Evolutionary conservation across 1,140 invertebrate species (phyloP).

Genomic region (Apis florea): DNA sequence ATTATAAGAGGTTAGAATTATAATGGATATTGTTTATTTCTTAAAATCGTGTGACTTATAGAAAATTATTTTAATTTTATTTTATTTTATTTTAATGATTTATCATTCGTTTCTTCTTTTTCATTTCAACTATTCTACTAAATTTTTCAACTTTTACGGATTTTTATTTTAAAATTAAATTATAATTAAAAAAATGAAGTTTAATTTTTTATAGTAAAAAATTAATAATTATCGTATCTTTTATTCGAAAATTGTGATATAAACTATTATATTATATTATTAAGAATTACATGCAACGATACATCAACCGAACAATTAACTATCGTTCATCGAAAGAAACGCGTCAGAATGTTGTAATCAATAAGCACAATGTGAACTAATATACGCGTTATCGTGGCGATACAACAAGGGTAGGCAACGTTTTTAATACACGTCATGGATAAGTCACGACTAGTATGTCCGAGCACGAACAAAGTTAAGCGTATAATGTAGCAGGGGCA

Average conservation of each 20-base stretch:
- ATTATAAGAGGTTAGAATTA: too few species aligned
- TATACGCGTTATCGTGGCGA: slow-evolving; percentile 19
- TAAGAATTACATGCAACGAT: background rate
- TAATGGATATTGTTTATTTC: too few species aligned
- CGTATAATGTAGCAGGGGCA: slow-evolving; percentile 37
- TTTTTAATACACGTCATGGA: slow-evolving; percentile 21
- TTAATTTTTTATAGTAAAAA: too few species aligned
- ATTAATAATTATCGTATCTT: background rate
- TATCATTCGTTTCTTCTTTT: too few species aligned
- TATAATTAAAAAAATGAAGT: too few species aligned
- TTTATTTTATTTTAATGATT: too few species aligned
- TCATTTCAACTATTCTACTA: too few species aligned
- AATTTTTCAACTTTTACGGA: too few species aligned
- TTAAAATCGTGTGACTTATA: too few species aligned
- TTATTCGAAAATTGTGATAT: background rate
- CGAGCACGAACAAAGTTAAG: slow-evolving; percentile 42
- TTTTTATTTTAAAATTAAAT: too few species aligned
- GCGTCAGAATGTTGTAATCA: background rate
- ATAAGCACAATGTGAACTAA: slow-evolving; percentile 20
- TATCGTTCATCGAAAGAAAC: background rate
- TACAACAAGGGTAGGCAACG: background rate
- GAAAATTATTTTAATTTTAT: too few species aligned
- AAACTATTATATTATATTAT: background rate
- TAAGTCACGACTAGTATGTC: slow-evolving; percentile 44
- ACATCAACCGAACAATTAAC: background rate